Base-by-base conservation (phyloP, 2,113 vertebrate genomes). In the Cygnus atratus region DNA sequence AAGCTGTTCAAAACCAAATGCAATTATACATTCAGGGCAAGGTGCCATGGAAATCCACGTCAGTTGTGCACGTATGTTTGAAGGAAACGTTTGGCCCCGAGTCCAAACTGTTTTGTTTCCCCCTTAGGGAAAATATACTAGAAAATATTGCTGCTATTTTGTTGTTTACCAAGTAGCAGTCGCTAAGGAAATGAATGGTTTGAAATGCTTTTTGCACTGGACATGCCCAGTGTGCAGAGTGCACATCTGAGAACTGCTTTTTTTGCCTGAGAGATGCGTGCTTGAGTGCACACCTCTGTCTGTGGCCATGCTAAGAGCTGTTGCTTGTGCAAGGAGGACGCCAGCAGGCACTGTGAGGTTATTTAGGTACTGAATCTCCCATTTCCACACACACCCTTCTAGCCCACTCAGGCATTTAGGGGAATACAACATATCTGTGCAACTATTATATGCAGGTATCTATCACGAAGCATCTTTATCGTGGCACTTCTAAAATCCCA, bases 1-100 rank as follows among this genome's bases (percentile, higher is more conserved):
- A 94, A 92, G 91, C 88, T 91, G 88, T 87, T 96, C 87, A 87
- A 96, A 92, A 77, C 66, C 93, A 75, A 95, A 89, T 22, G 88
- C 22, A 94, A 91, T 96, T 94, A 93, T 31, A 74, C 55, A 71
- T 88, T 85, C 86, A 73, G 93, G 95, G 96, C 95, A 91, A 92
- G n/a, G 67, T 87, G 92, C 93, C 93, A 95, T 59, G 87, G 90
- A 92, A 93, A 93, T 87, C 76, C 63, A 35, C 0, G 3, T 70
- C 79, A 55, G 72, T 54, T 33, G 57, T 48, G 43, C 66, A 14
- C 11, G 33, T 65, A 24, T 8, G 54, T 80, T 87, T 88, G 74
- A 90, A 94, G 66, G 48, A 50, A 94, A 29, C 14, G 0, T 37
- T 92, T 43, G 84, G 61, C 86, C 91, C 79, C 1, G 10, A 93